Evolutionary conservation across 2,888 invertebrate species (phyloP).

Genomic region (Rosalia funebris): DNA sequence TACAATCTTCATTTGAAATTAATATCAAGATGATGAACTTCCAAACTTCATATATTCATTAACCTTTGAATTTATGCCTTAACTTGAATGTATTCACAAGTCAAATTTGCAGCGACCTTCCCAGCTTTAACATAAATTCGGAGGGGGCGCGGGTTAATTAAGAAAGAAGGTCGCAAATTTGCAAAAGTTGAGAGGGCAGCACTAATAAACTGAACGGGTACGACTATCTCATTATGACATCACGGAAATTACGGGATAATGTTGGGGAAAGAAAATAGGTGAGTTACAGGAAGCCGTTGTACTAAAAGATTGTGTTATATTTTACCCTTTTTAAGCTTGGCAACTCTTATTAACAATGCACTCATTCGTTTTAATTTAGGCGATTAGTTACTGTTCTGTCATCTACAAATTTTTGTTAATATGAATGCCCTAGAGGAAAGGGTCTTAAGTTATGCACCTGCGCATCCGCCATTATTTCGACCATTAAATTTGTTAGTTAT

Average conservation of each 20-base stretch:
- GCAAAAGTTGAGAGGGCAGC: slow-evolving; percentile 32
- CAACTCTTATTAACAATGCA: neutral
- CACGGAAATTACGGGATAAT: slow-evolving; percentile 51
- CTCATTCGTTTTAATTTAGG: neutral
- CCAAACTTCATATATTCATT: too few relatives aligned
- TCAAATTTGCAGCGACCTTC: neutral
- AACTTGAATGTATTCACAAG: too few relatives aligned
- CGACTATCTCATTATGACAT: slow-evolving; percentile 53
- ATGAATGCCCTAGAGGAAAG: too few relatives aligned
- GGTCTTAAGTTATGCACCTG: too few relatives aligned
- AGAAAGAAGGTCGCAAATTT: slow-evolving; percentile 35
- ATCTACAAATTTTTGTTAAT: neutral
- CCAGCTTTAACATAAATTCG: slow-evolving; percentile 2
- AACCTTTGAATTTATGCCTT: too few relatives aligned
- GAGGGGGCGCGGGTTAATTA: slow-evolving; percentile 31
- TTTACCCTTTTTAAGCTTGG: neutral
- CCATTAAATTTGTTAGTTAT: too few relatives aligned
- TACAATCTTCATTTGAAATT: too few relatives aligned
- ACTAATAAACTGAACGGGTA: slow-evolving; percentile 37
- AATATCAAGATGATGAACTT: too few relatives aligned
- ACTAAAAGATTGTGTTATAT: slow-evolving; percentile 2
- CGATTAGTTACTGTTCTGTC: neutral
- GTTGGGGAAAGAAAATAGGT: slow-evolving; percentile 47
- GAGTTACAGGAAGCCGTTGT: slow-evolving; percentile 26
- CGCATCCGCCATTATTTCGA: too few relatives aligned